A percentile compares a stretch with the other conserved stretches of the same genome.
Conservation (phyloP, 2,888 invertebrate genomes). For the Plebejus anna region DNA sequence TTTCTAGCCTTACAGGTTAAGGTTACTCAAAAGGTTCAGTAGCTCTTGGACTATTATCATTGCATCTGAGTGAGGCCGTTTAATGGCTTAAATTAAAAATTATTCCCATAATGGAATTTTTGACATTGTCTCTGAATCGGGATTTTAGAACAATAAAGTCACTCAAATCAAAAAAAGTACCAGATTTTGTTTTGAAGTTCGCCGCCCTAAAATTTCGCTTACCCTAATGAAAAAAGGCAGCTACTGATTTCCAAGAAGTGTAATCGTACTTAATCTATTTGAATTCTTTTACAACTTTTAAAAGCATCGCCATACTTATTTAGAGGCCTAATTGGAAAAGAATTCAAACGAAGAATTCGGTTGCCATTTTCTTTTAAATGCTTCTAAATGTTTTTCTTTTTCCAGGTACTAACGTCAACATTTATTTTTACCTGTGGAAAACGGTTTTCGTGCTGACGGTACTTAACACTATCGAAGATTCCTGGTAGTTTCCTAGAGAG, state of each 20-base stretch:
- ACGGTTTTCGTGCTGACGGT: not conserved
- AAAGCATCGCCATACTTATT: constrained; percentile 9
- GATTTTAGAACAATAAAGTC: not conserved
- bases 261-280: constrained; percentile 20
- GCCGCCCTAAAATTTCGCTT: not conserved
- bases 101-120: not conserved
- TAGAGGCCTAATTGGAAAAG: constrained; percentile 1
- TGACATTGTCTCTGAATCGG: not conserved
- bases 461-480: not conserved
- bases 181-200: not conserved
- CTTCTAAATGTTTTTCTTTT: not conserved
- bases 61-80: not conserved
- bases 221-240: constrained; percentile 11
- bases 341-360: not conserved
- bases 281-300: constrained; percentile 12
- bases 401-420: constrained; percentile 12
- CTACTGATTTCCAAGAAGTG: constrained; percentile 3
- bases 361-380: not conserved
- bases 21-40: no score
- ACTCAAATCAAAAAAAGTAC: not conserved
- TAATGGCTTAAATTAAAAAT: not conserved
- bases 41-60: no score
- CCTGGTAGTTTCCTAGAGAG: constrained; percentile 9
- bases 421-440: constrained; percentile 1
- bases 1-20: no score